phyloP scores from a whole-genome alignment of 2,888 invertebrate species.

The Agriotes lineatus region DNA sequence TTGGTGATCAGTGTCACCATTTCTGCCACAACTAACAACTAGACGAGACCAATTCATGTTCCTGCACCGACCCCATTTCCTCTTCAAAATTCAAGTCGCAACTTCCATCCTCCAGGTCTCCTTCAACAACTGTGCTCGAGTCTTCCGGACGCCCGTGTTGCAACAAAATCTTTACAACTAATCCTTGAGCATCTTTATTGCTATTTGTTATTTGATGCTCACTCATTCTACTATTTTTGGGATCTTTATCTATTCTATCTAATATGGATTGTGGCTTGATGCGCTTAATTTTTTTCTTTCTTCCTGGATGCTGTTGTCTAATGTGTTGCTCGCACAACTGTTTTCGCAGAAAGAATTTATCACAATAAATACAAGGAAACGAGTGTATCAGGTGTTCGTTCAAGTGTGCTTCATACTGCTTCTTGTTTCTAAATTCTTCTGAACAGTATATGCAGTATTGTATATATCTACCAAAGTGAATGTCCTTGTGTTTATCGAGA shows the following conservation, averaged over 20 bases:
- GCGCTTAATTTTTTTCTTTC: constrained; percentile 37
- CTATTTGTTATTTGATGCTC: background rate
- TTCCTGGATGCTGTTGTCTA: constrained; percentile 39
- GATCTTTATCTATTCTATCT: constrained; percentile 41
- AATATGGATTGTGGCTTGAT: constrained; percentile 39
- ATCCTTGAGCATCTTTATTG: background rate
- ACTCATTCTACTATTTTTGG: background rate
- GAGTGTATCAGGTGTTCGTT: constrained; percentile 44
- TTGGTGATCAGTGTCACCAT: too few relatives aligned
- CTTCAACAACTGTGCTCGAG: background rate
- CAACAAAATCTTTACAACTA: constrained; percentile 26
- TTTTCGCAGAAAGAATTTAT: constrained; percentile 44
- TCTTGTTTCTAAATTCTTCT: constrained; percentile 34
- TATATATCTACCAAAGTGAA: constrained; percentile 33
- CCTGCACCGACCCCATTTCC: background rate
- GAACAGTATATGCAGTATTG: constrained; percentile 45
- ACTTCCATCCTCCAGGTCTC: background rate
- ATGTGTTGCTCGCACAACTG: constrained; percentile 41
- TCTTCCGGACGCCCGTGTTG: constrained; percentile 24
- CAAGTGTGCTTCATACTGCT: constrained; percentile 42
- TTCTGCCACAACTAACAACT: too few relatives aligned
- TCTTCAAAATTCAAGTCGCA: background rate
- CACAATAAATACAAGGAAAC: constrained; percentile 46
- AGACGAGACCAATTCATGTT: background rate
- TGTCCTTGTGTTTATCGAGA: constrained; percentile 41